These are phyloP conservation scores for Thomomys bottae DNA, from an alignment of 2,113 vertebrate species.

Conservation along the genomic window DNA sequence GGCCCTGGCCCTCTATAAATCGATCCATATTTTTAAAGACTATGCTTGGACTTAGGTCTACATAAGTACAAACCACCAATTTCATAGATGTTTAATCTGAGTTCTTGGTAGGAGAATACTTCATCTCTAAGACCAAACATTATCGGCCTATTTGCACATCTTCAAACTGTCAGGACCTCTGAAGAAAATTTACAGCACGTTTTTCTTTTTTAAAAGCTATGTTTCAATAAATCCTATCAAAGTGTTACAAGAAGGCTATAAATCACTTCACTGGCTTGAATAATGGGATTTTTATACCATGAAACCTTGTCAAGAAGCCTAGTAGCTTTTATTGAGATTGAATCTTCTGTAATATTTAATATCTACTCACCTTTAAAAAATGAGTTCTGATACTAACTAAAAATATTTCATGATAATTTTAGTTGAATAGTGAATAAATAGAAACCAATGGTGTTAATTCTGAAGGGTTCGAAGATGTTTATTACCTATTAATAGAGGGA, in stretches of 20 bases:
- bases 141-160: conserved; percentile 46
- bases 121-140: conserved; percentile 29
- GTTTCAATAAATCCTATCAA: conserved; percentile 36
- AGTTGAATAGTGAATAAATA: conserved; percentile 37
- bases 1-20: too few relatives aligned
- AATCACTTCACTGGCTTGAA: conserved; percentile 74
- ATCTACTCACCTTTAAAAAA: neutral
- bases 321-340: conserved; percentile 62
- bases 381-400: conserved; percentile 31
- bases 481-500: conserved; percentile 6
- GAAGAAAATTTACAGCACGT: conserved; percentile 31
- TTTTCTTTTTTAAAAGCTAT: conserved; percentile 43
- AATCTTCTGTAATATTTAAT: conserved; percentile 63
- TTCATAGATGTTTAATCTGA: neutral
- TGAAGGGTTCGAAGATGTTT: conserved; percentile 52
- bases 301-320: conserved; percentile 36
- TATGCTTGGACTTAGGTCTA: neutral
- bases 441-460: conserved; percentile 36
- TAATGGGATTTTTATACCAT: conserved; percentile 68
- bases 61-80: neutral
- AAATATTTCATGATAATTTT: conserved; percentile 54
- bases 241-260: conserved; percentile 23
- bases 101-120: neutral
- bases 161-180: conserved; percentile 58
- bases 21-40: neutral